These are phyloP conservation scores for Neodontobutis hainanensis DNA, from an alignment of 2,113 vertebrate species.

Conservation along the genomic window DNA sequence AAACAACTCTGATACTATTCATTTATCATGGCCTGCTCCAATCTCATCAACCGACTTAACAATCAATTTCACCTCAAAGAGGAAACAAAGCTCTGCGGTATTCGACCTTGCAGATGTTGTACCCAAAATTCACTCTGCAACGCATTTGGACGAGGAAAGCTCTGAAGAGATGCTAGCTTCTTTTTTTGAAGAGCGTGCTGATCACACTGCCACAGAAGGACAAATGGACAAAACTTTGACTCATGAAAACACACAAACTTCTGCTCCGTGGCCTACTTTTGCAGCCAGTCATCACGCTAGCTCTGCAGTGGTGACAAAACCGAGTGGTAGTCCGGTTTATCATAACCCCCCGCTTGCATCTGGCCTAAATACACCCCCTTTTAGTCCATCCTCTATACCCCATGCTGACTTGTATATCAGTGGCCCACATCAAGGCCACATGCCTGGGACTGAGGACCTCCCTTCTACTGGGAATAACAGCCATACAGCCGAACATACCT, in stretches of 20 bases:
- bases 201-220: neutral
- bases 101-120: slow-evolving; percentile 39
- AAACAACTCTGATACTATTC: slow-evolving; percentile 1
- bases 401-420: slow-evolving; percentile 9
- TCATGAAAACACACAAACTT: neutral
- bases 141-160: neutral
- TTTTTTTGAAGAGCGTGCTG: neutral
- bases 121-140: slow-evolving; percentile 32
- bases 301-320: neutral
- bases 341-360: slow-evolving; percentile 16
- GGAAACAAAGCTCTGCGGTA: neutral
- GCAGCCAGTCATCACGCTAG: neutral
- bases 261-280: neutral
- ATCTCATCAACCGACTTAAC: neutral
- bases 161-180: neutral
- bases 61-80: slow-evolving; percentile 3
- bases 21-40: neutral
- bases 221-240: slow-evolving; percentile 1
- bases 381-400: neutral
- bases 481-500: neutral
- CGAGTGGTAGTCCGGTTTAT: neutral
- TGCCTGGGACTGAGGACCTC: slow-evolving; percentile 14
- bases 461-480: slow-evolving; percentile 3
- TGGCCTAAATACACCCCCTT: slow-evolving; percentile 23
- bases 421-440: slow-evolving; percentile 13